Conservation (phyloP, 2,888 invertebrate species). For the Scaptomyza tumidula region DNA sequence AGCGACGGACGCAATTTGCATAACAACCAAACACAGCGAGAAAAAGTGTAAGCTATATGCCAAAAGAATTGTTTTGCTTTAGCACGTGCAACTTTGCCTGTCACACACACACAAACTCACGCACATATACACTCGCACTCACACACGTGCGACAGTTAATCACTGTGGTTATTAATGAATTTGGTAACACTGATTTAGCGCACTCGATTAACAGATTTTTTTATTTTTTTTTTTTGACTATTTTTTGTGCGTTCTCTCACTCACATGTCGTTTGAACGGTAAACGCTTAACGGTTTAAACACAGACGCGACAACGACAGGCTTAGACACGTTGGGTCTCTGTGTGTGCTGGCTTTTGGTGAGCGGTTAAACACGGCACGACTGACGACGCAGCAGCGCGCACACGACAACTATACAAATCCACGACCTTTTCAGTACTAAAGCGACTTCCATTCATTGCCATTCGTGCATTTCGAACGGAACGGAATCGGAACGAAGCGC, state of each 20-base stretch:
- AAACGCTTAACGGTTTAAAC: conserved; percentile 25
- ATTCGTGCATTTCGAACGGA: conserved; percentile 66
- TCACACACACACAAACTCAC: conserved; percentile 12
- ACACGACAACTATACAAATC: conserved; percentile 83
- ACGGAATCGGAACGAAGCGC: conserved; percentile 24
- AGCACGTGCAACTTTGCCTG: conserved; percentile 48
- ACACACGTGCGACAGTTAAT: conserved; percentile 54
- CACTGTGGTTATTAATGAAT: conserved; percentile 45
- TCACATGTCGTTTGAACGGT: conserved; percentile 6
- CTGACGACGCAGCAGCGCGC: conserved; percentile 46
- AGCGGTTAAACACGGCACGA: conserved; percentile 49
- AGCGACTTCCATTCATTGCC: conserved; percentile 79
- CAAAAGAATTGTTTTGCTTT: conserved; percentile 54
- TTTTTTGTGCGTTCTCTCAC: conserved; percentile 5
- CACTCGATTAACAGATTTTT: conserved; percentile 41
- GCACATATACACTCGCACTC: not conserved
- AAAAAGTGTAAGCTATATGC: conserved; percentile 35
- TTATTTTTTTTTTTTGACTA: conserved; percentile 17
- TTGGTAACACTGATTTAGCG: conserved; percentile 43
- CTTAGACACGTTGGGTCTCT: conserved; percentile 22
- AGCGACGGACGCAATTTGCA: conserved; percentile 65
- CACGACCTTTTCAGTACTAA: conserved; percentile 84
- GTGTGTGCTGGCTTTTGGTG: conserved; percentile 30
- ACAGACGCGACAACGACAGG: conserved; percentile 47
- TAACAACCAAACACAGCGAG: conserved; percentile 55